Conservation (phyloP, 2,888 invertebrate species). For the Agapostemon virescens region DNA sequence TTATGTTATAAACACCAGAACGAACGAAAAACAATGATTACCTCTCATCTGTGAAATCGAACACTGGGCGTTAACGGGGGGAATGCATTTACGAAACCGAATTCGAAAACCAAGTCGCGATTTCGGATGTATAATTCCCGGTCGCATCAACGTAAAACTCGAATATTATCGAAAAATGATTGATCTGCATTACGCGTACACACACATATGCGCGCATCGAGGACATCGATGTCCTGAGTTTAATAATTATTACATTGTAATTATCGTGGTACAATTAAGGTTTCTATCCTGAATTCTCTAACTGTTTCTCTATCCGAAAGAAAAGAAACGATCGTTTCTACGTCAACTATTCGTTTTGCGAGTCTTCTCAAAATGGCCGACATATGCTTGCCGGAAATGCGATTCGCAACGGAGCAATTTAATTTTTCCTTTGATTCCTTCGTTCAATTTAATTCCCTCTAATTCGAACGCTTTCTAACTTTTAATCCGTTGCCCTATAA, state of each 20-base stretch:
- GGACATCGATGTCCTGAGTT: slow-evolving; percentile 2
- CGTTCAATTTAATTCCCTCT: background rate
- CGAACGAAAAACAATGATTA: no score
- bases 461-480: background rate
- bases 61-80: background rate
- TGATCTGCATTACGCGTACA: slow-evolving; percentile 37
- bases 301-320: background rate
- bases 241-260: slow-evolving; percentile 21
- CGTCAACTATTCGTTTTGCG: background rate
- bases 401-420: background rate
- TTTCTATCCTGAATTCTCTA: background rate
- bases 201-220: slow-evolving; percentile 33
- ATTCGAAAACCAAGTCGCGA: background rate
- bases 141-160: background rate
- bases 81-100: background rate
- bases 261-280: slow-evolving; percentile 40
- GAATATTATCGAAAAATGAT: background rate
- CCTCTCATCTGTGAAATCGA: background rate
- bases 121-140: background rate
- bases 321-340: background rate
- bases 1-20: background rate
- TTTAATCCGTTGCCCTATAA: no score
- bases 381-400: background rate
- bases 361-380: no score
- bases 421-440: background rate